A percentile compares a stretch with the other conserved stretches of the same genome.
Evolutionary conservation across 2,888 invertebrate genomes (phyloP).

Genomic region (Paralinhomoeus sp.): DNA sequence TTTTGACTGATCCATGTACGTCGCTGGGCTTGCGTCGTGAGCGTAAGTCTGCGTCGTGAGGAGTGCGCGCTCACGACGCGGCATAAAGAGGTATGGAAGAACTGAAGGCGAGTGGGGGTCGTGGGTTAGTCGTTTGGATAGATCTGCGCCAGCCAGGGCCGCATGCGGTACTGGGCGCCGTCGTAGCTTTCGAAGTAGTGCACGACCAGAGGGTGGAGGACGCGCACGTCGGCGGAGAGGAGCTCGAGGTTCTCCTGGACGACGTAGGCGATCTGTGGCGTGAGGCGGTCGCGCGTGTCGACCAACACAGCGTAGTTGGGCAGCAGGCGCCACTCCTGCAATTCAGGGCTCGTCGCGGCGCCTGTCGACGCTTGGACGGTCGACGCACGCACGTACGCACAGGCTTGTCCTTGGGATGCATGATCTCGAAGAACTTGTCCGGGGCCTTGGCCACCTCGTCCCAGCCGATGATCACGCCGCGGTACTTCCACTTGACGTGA

Average conservation of each 20-base stretch:
- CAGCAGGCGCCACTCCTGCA: slow-evolving; percentile 26
- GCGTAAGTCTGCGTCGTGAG: too few relatives aligned
- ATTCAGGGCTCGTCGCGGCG: too few relatives aligned
- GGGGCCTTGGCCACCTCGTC: slow-evolving; percentile 33
- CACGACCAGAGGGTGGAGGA: slow-evolving; percentile 27
- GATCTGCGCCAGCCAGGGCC: slow-evolving; percentile 24
- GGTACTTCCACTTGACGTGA: slow-evolving; percentile 29
- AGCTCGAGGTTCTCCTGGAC: slow-evolving; percentile 26
- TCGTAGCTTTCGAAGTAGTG: slow-evolving; percentile 29
- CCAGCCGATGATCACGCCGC: slow-evolving; percentile 36
- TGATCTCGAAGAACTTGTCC: slow-evolving; percentile 28
- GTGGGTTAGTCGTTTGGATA: slow-evolving; percentile 24
- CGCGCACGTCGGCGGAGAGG: slow-evolving; percentile 17
- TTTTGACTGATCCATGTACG: too few relatives aligned
- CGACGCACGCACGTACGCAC: slow-evolving; percentile 10
- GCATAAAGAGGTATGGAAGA: too few relatives aligned
- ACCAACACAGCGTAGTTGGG: slow-evolving; percentile 35
- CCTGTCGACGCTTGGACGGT: too few relatives aligned
- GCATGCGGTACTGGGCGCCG: slow-evolving; percentile 25
- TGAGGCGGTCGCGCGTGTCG: slow-evolving; percentile 30
- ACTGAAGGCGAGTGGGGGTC: too few relatives aligned
- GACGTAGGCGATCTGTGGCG: slow-evolving; percentile 32
- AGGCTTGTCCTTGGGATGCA: slow-evolving; percentile 24
- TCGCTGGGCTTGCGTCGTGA: too few relatives aligned
- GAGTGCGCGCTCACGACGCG: too few relatives aligned